These are phyloP conservation scores for Hyles euphorbiae DNA, from an alignment of 1,140 invertebrate genomes.

Conservation along the genomic window DNA sequence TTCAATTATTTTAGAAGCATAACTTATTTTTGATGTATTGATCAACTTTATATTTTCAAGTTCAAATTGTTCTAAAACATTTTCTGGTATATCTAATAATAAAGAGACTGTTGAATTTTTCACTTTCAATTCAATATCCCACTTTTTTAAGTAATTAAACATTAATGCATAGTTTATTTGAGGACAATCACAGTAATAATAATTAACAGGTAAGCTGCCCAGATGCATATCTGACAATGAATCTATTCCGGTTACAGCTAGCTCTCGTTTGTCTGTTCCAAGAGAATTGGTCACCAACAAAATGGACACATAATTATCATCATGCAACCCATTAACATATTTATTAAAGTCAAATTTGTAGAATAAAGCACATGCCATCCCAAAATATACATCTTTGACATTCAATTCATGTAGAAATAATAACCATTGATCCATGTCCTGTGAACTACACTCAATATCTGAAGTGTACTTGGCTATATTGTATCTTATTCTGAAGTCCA, in stretches of 20 bases:
- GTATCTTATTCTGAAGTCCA: constrained; percentile 24
- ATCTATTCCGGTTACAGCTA: constrained; percentile 24
- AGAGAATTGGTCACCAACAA: constrained; percentile 19
- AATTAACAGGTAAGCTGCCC: constrained; percentile 24
- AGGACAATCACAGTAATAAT: constrained; percentile 20
- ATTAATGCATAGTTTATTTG: constrained; percentile 20
- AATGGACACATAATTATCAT: constrained; percentile 22
- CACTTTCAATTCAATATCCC: constrained; percentile 23
- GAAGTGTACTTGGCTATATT: constrained; percentile 23
- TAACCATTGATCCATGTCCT: constrained; percentile 22
- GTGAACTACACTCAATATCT: constrained; percentile 15
- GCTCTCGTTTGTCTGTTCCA: constrained; percentile 22
- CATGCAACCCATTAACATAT: constrained; percentile 19
- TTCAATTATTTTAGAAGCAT: constrained; percentile 19
- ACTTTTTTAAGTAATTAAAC: constrained; percentile 23
- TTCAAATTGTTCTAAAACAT: constrained; percentile 10
- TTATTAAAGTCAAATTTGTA: constrained; percentile 23
- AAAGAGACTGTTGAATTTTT: constrained; percentile 19
- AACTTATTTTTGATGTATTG: constrained; percentile 12
- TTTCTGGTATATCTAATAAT: constrained; percentile 24
- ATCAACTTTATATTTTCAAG: constrained; percentile 23
- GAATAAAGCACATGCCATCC: constrained; percentile 20
- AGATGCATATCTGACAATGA: constrained; percentile 15
- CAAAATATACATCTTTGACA: constrained; percentile 22
- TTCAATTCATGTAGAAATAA: constrained; percentile 17